A percentile compares a stretch with the other conserved stretches of the same genome.
Conservation (phyloP, 2,888 invertebrate species). For the Asteroscopus sphinx region DNA sequence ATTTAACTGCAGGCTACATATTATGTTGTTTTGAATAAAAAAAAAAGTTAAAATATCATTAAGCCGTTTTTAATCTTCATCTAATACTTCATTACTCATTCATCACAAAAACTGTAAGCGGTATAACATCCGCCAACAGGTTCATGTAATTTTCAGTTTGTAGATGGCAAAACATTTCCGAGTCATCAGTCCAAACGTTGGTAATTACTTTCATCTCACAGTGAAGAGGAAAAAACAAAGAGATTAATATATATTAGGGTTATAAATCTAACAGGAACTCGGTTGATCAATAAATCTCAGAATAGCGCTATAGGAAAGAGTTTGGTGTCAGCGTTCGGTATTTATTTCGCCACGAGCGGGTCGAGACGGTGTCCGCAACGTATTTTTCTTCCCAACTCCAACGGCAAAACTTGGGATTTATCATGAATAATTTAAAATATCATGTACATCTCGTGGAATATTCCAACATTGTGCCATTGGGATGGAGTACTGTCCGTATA, state of each 20-base stretch:
- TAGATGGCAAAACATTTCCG: constrained; percentile 46
- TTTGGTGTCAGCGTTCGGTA: constrained; percentile 73
- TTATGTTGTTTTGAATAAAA: constrained; percentile 28
- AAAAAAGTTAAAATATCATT: background rate
- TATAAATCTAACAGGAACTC: constrained; percentile 70
- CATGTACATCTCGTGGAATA: constrained; percentile 73
- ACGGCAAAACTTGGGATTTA: constrained; percentile 79
- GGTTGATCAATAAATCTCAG: constrained; percentile 74
- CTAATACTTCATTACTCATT: too few relatives aligned
- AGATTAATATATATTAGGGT: constrained; percentile 69
- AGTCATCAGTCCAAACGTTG: constrained; percentile 40
- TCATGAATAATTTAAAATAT: constrained; percentile 85
- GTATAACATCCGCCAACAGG: constrained; percentile 43
- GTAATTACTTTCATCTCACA: constrained; percentile 53
- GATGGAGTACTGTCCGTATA: constrained; percentile 38
- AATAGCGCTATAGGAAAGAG: constrained; percentile 71
- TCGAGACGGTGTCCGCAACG: constrained; percentile 66
- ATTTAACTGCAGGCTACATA: constrained; percentile 34
- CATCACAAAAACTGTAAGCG: constrained; percentile 9
- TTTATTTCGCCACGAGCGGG: constrained; percentile 68
- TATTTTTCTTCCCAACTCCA: constrained; percentile 75
- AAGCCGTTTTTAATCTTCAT: background rate
- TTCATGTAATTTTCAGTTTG: constrained; percentile 49
- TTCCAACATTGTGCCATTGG: constrained; percentile 52
- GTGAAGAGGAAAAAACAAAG: constrained; percentile 65